Conservation (phyloP, 2,113 vertebrate genomes). For the Chinchilla lanigera region DNA sequence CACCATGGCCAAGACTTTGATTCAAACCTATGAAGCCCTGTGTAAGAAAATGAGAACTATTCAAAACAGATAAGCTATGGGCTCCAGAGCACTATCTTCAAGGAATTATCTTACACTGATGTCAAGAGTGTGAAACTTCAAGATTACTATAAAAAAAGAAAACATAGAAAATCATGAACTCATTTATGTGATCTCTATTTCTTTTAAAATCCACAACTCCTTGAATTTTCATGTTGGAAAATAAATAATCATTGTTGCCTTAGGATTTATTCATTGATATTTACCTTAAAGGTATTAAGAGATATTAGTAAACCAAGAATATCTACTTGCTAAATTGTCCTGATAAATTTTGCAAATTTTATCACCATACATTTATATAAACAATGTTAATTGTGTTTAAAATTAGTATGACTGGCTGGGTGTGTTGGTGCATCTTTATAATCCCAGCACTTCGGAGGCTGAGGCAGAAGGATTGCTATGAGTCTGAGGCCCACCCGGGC, state of each 20-base stretch:
- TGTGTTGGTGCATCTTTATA: too few species aligned
- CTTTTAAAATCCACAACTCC: background rate
- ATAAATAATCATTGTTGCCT: background rate
- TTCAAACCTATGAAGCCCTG: background rate
- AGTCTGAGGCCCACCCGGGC: too few species aligned
- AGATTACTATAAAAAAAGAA: background rate
- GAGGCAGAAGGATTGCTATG: too few species aligned
- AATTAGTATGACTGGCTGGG: background rate
- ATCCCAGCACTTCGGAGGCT: too few species aligned
- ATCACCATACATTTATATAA: background rate
- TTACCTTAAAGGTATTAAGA: background rate
- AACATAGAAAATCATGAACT: background rate
- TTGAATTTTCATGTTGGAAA: background rate
- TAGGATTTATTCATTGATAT: background rate
- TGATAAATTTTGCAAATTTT: background rate
- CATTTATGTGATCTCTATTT: background rate
- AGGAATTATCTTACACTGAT: background rate
- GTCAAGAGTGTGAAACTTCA: background rate
- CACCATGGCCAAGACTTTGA: background rate
- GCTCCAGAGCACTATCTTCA: background rate
- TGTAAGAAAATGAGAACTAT: background rate
- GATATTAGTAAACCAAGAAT: background rate
- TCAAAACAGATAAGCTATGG: background rate
- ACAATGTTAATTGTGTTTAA: background rate
- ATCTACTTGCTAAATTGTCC: background rate